phyloP scores from a whole-genome alignment of 92 coral and sea anemone genomes.

The Umimayanthus kanabou region DNA sequence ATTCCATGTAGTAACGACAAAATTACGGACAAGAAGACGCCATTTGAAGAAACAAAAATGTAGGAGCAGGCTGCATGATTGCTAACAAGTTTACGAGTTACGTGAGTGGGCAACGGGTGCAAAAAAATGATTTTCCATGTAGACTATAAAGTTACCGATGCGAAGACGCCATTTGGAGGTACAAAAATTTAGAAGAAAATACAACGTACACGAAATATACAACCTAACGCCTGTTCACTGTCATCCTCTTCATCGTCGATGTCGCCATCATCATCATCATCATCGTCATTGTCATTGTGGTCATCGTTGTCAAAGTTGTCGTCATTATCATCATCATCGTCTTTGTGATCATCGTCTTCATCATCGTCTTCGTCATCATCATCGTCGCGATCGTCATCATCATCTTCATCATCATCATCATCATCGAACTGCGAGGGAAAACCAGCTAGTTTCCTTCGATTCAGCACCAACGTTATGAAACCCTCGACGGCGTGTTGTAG shows the following conservation, averaged over 20 bases:
- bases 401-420: neutral
- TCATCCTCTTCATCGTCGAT: too few relatives aligned
- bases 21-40: neutral
- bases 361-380: neutral
- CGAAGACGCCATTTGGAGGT: neutral
- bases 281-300: neutral
- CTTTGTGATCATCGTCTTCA: neutral
- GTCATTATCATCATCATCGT: too few relatives aligned
- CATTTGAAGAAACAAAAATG: neutral
- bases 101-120: neutral
- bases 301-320: neutral
- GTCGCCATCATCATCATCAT: neutral
- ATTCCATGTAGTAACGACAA: neutral
- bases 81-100: neutral
- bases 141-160: neutral
- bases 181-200: neutral
- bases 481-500: too few relatives aligned
- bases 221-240: too few relatives aligned
- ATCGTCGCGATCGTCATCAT: neutral
- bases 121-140: neutral
- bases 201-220: neutral
- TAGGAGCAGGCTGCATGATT: neutral
- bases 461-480: neutral
- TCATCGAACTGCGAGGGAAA: too few relatives aligned
- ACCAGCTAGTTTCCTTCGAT: neutral